Base-by-base conservation (phyloP, 2,888 invertebrate species). In the Drosophila sordidapex region DNA sequence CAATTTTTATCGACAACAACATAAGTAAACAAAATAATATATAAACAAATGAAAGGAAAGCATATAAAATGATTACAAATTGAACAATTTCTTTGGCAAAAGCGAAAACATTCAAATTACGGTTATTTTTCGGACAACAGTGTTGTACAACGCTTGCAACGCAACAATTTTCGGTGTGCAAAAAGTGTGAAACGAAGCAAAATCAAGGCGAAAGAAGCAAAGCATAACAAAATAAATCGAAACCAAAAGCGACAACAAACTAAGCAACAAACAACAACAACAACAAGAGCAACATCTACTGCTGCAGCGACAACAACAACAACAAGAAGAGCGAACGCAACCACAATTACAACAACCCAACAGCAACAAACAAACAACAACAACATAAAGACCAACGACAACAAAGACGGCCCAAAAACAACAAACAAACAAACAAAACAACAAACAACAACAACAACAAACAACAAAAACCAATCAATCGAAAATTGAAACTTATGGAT, bases 401-500 rank as follows among this genome's bases (percentile, higher is more conserved):
- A 76, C 51, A 46, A 46, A 25, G 8, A 25, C 46, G 27, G 25
- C 25, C 46, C 25, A 25, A 46, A 46, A 46, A 46, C 46, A 46
- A 46, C 69, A 60, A 67, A 53, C 67, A 64, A 65, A 73, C 70
- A 60, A 56, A 76, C 67, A 70, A 21, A 21, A 73, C 25, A 25
- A 27, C 27, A 59, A 67, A 67, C 63, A 64, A 62, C 48, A 74
- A 29, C 66, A 57, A 71, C 77, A 65, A 74, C 71, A 63, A 57
- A 76, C 51, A 51, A 70, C 46, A 51, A 70, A 70, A 89, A 90
- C 82, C 58, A 76, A 75, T 82, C 83, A 83, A 87, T 90, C 79
- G 82, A 92, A 85, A 90, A 91, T 91, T 92, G 70, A 68, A 92
- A 93, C 92, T 92, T 93, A 93, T 93, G 93, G 93, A 93, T 93